Evolutionary conservation across 2,888 invertebrate species (phyloP).

Genomic region (Phymatocera aterrima): DNA sequence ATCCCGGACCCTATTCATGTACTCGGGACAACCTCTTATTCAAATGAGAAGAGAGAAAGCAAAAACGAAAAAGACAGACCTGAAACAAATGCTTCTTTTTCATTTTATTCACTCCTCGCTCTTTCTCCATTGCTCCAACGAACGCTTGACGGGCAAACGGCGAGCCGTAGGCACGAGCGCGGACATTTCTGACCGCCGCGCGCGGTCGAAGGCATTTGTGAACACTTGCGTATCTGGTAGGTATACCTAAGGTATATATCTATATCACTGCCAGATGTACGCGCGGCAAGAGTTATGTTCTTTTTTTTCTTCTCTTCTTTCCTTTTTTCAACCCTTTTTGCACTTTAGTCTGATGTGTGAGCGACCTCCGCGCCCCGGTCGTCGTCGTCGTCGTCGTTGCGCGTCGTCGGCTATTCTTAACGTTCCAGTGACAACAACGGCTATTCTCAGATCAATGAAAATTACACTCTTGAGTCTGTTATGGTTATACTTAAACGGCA

Average conservation of each 20-base stretch:
- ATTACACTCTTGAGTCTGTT: background rate
- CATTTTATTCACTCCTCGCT: background rate
- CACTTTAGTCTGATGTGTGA: slow-evolving; percentile 1
- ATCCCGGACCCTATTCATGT: background rate
- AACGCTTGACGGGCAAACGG: too few species aligned
- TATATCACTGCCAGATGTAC: slow-evolving; percentile 5
- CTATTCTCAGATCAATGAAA: slow-evolving; percentile 35
- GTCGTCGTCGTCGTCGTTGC: too few species aligned
- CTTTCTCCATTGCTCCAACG: background rate
- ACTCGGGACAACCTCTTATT: background rate
- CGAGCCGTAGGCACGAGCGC: too few species aligned
- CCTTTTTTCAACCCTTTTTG: too few species aligned
- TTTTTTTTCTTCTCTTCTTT: background rate
- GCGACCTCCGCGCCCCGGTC: too few species aligned
- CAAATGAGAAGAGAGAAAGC: too few species aligned
- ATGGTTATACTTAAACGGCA: background rate
- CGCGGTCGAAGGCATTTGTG: background rate
- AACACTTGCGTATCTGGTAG: background rate
- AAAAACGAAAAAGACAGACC: too few species aligned
- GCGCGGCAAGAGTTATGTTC: background rate
- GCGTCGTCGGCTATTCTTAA: slow-evolving; percentile 1
- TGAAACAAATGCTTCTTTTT: too few species aligned
- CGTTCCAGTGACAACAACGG: slow-evolving; percentile 11
- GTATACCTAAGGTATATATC: too few species aligned
- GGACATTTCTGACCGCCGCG: background rate